Evolutionary conservation across 2,888 invertebrate genomes (phyloP).

Genomic region (Pseudanteris insignis): DNA sequence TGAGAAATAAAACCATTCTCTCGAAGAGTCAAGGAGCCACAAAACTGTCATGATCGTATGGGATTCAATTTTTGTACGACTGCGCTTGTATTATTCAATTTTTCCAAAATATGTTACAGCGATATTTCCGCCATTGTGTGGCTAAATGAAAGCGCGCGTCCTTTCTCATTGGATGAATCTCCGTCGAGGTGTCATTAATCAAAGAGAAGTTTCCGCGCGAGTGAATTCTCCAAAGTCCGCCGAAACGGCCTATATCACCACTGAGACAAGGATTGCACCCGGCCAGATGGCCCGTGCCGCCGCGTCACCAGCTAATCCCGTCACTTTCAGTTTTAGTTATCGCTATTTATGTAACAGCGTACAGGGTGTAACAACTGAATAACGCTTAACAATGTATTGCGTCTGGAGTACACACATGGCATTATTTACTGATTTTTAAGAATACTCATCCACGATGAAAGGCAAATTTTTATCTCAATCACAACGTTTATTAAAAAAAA

Average conservation of each 20-base stretch:
- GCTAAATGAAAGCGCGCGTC: conserved; percentile 34
- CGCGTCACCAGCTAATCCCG: conserved; percentile 23
- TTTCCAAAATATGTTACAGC: conserved; percentile 31
- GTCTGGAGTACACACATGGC: too few species aligned
- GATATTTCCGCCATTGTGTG: conserved; percentile 34
- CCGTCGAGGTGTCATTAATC: conserved; percentile 44
- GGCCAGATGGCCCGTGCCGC: conserved; percentile 47
- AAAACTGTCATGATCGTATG: conserved; percentile 19
- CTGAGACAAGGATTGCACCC: conserved; percentile 44
- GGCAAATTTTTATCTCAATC: too few species aligned
- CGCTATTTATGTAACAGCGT: conserved; percentile 17
- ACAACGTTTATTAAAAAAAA: too few species aligned
- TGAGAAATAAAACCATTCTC: conserved; percentile 2
- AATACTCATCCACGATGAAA: too few species aligned
- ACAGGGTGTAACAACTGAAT: too few species aligned
- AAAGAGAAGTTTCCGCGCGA: conserved; percentile 47
- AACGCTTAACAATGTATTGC: too few species aligned
- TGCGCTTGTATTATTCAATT: conserved; percentile 27
- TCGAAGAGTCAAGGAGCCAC: conserved; percentile 9
- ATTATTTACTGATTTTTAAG: too few species aligned
- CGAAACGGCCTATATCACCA: conserved; percentile 34
- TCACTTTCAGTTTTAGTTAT: conserved; percentile 37
- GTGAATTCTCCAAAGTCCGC: conserved; percentile 41
- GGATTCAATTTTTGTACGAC: conserved; percentile 19
- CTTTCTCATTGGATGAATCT: conserved; percentile 34